phyloP scores from a whole-genome alignment of 2,113 vertebrate genomes.

The Phyllostomus discolor region DNA sequence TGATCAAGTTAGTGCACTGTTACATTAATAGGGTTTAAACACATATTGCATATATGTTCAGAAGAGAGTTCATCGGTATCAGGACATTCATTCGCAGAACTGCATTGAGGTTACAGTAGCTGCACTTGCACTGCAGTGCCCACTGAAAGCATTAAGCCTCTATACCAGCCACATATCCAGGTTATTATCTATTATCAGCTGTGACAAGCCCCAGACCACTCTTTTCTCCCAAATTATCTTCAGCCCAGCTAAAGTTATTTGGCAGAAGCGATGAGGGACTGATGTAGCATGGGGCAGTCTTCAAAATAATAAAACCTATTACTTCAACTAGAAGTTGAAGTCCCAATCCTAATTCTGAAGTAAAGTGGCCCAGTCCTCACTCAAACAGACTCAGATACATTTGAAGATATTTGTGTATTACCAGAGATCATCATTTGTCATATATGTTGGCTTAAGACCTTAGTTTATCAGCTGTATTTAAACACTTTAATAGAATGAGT shows the following conservation, averaged over 20 bases:
- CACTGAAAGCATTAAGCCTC: not conserved
- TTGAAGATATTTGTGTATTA: not conserved
- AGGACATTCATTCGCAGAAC: not conserved
- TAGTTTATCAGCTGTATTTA: not conserved
- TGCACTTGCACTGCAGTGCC: not conserved
- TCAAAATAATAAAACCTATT: not conserved
- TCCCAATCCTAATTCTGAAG: not conserved
- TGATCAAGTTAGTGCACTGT: not conserved
- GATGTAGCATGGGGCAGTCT: not conserved
- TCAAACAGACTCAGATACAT: not conserved
- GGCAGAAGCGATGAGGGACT: not conserved
- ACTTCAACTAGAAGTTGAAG: not conserved
- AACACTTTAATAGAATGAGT: not conserved
- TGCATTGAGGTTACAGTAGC: not conserved
- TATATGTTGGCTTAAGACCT: not conserved
- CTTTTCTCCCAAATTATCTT: not conserved
- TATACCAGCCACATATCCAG: not conserved
- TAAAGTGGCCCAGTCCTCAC: not conserved
- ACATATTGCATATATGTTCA: not conserved
- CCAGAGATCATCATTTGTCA: not conserved
- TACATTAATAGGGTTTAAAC: not conserved
- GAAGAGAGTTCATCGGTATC: not conserved
- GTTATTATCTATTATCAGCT: not conserved
- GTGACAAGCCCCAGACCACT: accelerated
- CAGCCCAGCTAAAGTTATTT: not conserved